Evolutionary conservation across 2,888 invertebrate genomes (phyloP).

Genomic region (Ophion costatus): DNA sequence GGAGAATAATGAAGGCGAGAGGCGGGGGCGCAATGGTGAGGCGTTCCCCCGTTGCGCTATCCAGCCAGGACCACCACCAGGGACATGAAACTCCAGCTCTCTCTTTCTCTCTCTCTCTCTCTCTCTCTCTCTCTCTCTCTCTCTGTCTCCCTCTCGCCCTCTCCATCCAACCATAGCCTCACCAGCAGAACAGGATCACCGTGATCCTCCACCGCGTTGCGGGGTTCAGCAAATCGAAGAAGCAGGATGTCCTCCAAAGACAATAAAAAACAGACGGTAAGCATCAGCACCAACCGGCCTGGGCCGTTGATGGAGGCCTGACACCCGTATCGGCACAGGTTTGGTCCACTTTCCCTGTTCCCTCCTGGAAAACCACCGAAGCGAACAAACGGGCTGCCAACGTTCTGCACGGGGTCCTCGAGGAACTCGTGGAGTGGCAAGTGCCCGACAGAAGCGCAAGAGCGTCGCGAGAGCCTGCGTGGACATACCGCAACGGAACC

Average conservation of each 20-base stretch:
- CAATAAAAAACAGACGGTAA: background rate
- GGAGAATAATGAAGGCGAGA: conserved; percentile 82
- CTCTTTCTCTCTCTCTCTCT: conserved; percentile 24
- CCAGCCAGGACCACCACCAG: conserved; percentile 51
- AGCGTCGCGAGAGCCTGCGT: too few species aligned
- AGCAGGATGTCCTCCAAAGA: conserved; percentile 31
- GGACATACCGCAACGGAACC: background rate
- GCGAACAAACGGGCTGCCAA: too few species aligned
- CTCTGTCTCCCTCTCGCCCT: conserved; percentile 5
- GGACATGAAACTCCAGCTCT: conserved; percentile 60
- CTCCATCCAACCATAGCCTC: conserved; percentile 14
- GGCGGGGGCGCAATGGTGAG: conserved; percentile 64
- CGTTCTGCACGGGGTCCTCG: too few species aligned
- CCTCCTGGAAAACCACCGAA: background rate
- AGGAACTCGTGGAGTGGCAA: too few species aligned
- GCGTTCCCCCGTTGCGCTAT: conserved; percentile 57
- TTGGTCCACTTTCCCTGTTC: background rate
- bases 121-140: conserved; percentile 4
- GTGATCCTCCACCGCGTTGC: conserved; percentile 23
- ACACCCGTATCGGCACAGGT: background rate
- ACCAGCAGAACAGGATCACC: conserved; percentile 28
- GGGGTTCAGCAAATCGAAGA: conserved; percentile 58
- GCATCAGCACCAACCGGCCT: too few species aligned
- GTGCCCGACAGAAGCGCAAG: too few species aligned
- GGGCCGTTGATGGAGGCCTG: background rate